Base-by-base conservation (phyloP, 2,888 invertebrate species). In the Dicycla oo region DNA sequence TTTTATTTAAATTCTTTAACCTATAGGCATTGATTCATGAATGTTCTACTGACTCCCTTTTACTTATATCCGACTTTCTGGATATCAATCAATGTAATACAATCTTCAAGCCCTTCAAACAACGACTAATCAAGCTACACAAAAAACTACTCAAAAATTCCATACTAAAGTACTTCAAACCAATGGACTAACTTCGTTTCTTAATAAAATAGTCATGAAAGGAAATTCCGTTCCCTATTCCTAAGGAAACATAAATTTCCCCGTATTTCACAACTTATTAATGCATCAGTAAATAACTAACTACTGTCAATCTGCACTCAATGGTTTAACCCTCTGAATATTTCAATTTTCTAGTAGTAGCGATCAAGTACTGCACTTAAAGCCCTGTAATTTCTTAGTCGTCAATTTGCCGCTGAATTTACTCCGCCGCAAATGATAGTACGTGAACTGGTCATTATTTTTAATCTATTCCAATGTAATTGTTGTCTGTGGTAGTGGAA, bases 401-500 rank as follows among this genome's bases (percentile, higher is more conserved):
- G 64, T 57, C 69, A 86, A 77, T 82, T 86, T 84, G 23, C 80
- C 56, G 47, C 62, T 70, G 74, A 78, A 73, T 84, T 67, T 69
- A 49, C 72, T 72, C 65, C 56, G 56, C 65, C 60, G 58, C 65
- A 75, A 75, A 84, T 86, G 58, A 86, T 72, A 69, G 15, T 56
- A 57, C 69, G 57, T 71, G 66, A 82, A 86, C 84, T 78, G 30
- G 73, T 82, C 63, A 86, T 85, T 85, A 86, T 84, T 76, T 78
- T 74, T 80, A 86, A 86, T 78, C 77, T 82, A 82, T 86, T 82
- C 69, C 57, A 70, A 74, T 76, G 73, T 86, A 85, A 85, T 47
- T 75, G 75, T 65, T 69, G 68, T 68, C 80, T 82, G 26, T 70
- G 77, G 80, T 67, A 69, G 78, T 61, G 71, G 80, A 76, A 82